A percentile compares a stretch with the other conserved stretches of the same genome.
phyloP scores from a whole-genome alignment of 2,113 vertebrate genomes.

The Melanocharis versteri region DNA sequence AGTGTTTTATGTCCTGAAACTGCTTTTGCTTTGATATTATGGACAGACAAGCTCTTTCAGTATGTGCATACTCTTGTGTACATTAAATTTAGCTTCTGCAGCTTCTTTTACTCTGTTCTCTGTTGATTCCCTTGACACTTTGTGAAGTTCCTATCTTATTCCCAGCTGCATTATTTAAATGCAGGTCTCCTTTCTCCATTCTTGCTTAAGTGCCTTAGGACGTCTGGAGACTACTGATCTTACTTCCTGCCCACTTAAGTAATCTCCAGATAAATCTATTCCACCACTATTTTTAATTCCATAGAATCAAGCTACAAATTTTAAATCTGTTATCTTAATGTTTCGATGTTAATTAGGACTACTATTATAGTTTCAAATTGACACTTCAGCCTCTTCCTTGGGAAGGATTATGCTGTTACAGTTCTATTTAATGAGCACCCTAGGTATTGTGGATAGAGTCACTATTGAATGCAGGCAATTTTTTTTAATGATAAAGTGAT shows the following conservation, averaged over 20 bases:
- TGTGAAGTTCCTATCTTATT: not conserved
- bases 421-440: not conserved
- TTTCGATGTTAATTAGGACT: not conserved
- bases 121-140: not conserved
- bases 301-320: not conserved
- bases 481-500: not conserved
- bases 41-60: not conserved
- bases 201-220: not conserved
- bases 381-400: not conserved
- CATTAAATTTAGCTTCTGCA: not conserved
- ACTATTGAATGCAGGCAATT: not conserved
- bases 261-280: not conserved
- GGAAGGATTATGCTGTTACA: not conserved
- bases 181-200: not conserved
- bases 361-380: not conserved
- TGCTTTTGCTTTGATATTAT: not conserved
- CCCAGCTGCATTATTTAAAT: not conserved
- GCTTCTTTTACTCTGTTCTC: not conserved
- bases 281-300: not conserved
- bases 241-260: not conserved
- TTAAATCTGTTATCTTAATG: not conserved
- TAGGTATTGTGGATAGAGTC: not conserved
- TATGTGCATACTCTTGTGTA: not conserved
- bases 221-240: not conserved
- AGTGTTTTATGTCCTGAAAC: not conserved